Percentiles rank a stretch among this genome's conserved stretches.
Conservation (phyloP, 1,140 invertebrate species). For the Bradynema listronoti region DNA sequence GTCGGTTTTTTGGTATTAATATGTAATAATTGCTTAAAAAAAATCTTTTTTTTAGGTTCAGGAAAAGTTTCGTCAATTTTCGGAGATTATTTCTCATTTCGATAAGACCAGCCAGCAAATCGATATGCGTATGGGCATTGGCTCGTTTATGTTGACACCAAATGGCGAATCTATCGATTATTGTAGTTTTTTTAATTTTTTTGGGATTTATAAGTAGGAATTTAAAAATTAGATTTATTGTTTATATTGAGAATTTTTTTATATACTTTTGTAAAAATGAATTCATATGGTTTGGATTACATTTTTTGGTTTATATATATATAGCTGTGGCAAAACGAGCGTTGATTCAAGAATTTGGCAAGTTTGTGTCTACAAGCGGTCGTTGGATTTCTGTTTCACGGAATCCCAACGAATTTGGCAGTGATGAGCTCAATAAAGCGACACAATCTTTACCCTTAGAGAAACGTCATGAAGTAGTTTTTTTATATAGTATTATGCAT, state of each 20-base stretch:
- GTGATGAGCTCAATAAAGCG: constrained; percentile 22
- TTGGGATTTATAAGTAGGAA: constrained; percentile 9
- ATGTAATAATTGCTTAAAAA: constrained; percentile 14
- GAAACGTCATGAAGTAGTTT: constrained; percentile 22
- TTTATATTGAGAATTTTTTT: constrained; percentile 2
- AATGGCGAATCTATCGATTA: constrained; percentile 12
- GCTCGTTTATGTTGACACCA: constrained; percentile 20
- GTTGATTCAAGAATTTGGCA: constrained; percentile 30
- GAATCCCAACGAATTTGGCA: constrained; percentile 41
- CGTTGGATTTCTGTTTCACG: constrained; percentile 22
- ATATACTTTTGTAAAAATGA: constrained; percentile 10
- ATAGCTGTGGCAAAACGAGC: constrained; percentile 15
- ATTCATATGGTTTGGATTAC: background rate
- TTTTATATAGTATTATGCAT: background rate
- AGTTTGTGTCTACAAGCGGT: constrained; percentile 21
- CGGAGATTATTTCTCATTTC: background rate
- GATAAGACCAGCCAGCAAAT: background rate
- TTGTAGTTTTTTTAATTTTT: constrained; percentile 19
- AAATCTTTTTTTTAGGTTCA: constrained; percentile 1
- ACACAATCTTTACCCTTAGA: constrained; percentile 24
- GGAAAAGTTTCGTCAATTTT: constrained; percentile 6
- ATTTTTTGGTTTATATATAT: constrained; percentile 11
- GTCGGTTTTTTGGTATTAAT: constrained; percentile 12
- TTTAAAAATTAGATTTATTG: constrained; percentile 1
- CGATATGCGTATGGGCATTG: constrained; percentile 19